Evolutionary conservation across 2,797 vertebrate species (phyloP), one percentile per base, ranked within the genome.

Genomic region (Pseudotriccus pelzelni): DNA sequence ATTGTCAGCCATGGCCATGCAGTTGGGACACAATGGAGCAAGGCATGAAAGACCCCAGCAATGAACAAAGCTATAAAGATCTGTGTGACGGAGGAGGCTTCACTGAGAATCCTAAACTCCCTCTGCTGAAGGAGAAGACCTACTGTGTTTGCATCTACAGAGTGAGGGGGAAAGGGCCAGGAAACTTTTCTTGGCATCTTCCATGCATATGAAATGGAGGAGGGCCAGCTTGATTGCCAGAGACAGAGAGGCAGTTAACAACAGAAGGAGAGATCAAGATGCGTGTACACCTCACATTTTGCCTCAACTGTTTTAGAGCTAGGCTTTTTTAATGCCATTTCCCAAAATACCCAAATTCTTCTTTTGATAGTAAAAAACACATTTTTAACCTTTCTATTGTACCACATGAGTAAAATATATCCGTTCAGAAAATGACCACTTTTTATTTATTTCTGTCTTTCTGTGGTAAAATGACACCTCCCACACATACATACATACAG

Each of bases 31-130:
- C 0, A 0, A 43, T 9, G 47, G 30, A 70, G 21, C n/a, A 37
- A 46, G 0, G 0, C 0, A 0, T 1, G 1, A 39, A 60, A 16
- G 27, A 66, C 7, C 10, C 11, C 8, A 2, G 32, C 22, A 41
- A 14, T 1, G 23, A 70, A 7, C 6, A 52, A 47, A 43, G 19
- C 0, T 0, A 9, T 43, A 43, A 41, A 43, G 66, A 62, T 50
- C 32, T 52, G 32, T 3, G 0, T 1, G 7, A 78, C 37, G 53
- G 39, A 78, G 41, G 25, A 87, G 53, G 37, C 53, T 75, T 58
- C 30, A 2, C 37, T 37, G 49, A 43, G 66, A 50, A 63, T 16
- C 30, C 55, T 17, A 6, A 67, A 37, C 23, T 75, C 2, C 0
- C 25, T 24, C 21, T 46, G 50, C 32, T 2, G 8, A 77, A 67